Evolutionary conservation across 2,888 invertebrate species (phyloP), one percentile per base, ranked within the genome.

Genomic region (Mantis religiosa): DNA sequence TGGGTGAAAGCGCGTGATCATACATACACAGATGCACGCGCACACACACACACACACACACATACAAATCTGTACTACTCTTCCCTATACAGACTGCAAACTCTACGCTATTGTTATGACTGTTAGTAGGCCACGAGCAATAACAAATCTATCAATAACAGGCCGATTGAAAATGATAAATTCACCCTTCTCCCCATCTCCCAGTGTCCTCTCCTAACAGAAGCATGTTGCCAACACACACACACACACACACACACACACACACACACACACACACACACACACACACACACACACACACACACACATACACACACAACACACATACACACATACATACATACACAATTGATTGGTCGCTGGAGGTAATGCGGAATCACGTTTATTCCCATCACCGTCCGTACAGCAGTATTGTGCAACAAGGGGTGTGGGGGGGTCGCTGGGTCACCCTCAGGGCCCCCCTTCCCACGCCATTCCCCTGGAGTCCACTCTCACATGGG

Each of bases 91-190:
- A 87, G 82, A 27, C 81, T 87, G 34, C 34, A 30, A 71, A 71
- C 54, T 71, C 54, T 34, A 54, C 41, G 87, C 82, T 47, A 34
- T 85, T 85, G 85, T 85, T 34, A 82, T 30, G 82, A 47, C 87
- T 87, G 87, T 87, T 87, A 87, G 87, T 28, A 28, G 27, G 82
- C 54, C 25, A 87, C 87, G 82, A 87, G 87, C 71, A 86, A 89
- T 88, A 89, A 84, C 89, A 89, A 90, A 90, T 90, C 90, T 90
- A 90, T 90, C 89, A 90, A 90, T 90, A 90, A 89, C 88, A 87
- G 84, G 12, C 34, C 87, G 86, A 87, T 87, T 88, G 88, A 83
- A 87, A 87, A 87, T 88, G 87, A 88, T 84, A 82, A 90, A 90
- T 89, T 90, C 87, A 81, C 81, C 34, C 47, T 15, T 84, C 27